Percentiles rank a stretch among this genome's conserved stretches.
These are phyloP conservation scores for Myioborus melanocephalus DNA, from an alignment of 2,797 vertebrate species.

Conservation along the genomic window DNA sequence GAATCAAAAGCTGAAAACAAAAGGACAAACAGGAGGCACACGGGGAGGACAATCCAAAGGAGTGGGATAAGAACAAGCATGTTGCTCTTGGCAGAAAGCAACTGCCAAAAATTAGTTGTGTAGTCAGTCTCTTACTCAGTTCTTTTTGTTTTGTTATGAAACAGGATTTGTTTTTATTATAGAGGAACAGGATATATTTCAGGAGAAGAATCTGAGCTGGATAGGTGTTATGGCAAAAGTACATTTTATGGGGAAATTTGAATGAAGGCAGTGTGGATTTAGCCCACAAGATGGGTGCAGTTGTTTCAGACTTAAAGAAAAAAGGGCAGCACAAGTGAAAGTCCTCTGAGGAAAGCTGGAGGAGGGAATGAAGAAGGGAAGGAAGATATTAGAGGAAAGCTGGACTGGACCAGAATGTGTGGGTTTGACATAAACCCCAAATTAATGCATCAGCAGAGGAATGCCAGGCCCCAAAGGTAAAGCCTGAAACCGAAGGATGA, in stretches of 20 bases:
- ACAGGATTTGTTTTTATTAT: conserved; percentile 11
- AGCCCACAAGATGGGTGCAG: background rate
- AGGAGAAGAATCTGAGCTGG: background rate
- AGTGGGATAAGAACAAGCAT: background rate
- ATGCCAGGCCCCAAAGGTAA: background rate
- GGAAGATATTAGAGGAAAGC: background rate
- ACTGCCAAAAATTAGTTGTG: background rate
- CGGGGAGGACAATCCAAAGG: background rate
- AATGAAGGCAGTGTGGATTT: background rate
- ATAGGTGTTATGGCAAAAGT: background rate
- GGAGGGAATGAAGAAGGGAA: background rate
- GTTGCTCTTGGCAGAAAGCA: conserved; percentile 48
- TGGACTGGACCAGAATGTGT: background rate
- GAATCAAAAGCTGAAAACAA: background rate
- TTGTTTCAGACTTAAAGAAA: background rate
- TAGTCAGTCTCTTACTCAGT: background rate
- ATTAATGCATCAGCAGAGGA: background rate
- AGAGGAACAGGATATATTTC: background rate
- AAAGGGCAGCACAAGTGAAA: background rate
- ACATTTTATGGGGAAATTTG: background rate
- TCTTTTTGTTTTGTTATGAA: conserved; percentile 49
- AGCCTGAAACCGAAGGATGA: background rate
- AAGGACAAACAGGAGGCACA: conserved; percentile 30
- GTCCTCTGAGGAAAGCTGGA: background rate
- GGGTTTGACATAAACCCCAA: background rate